Conservation (phyloP, 2,888 invertebrate species). For the Macrosiphum euphorbiae region DNA sequence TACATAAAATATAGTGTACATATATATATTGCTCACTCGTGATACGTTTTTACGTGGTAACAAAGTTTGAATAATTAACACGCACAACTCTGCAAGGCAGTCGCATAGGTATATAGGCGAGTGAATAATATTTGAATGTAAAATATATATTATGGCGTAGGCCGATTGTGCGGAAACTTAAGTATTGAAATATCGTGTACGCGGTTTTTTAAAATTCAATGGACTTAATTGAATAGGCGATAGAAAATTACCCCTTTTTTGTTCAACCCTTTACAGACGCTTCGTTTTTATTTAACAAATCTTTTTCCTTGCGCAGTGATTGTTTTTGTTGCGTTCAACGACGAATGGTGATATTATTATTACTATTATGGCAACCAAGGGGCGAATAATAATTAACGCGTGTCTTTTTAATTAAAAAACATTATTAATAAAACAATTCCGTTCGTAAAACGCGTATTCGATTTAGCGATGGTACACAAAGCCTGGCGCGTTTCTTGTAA, state of each 20-base stretch:
- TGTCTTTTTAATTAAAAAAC: slow-evolving; percentile 43
- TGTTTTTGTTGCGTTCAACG: slow-evolving; percentile 27
- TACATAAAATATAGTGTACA: neutral
- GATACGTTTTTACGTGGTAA: neutral
- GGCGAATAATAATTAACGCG: slow-evolving; percentile 46
- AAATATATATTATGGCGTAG: neutral
- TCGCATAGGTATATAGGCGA: neutral
- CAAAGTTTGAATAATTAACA: neutral
- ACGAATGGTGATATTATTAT: slow-evolving; percentile 29
- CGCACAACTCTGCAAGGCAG: neutral
- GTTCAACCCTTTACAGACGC: neutral
- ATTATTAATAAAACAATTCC: slow-evolving; percentile 28
- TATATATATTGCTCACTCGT: neutral
- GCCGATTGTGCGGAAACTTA: neutral
- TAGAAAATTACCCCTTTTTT: slow-evolving; percentile 51
- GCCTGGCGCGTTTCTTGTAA: neutral
- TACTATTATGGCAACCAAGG: neutral
- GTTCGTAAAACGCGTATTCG: neutral
- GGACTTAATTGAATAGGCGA: slow-evolving; percentile 43
- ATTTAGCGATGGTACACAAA: neutral
- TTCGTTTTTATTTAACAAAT: slow-evolving; percentile 39
- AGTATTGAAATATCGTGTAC: neutral
- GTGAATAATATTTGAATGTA: neutral
- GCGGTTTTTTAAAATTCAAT: neutral
- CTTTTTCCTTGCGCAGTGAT: slow-evolving; percentile 27